Conservation (phyloP, 2,888 invertebrate genomes). For the Patella caerulea region DNA sequence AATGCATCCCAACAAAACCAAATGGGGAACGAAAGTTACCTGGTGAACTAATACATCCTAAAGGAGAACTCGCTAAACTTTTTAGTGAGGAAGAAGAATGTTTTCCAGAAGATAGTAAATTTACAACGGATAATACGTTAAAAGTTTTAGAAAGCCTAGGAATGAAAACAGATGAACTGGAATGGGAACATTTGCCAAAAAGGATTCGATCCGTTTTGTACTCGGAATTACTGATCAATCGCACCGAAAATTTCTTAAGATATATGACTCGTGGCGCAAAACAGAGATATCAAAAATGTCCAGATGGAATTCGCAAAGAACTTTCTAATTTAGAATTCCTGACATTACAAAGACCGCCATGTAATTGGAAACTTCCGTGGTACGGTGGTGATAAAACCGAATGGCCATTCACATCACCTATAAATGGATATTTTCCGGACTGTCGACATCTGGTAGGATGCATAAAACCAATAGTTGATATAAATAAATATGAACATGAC, state of each 20-base stretch:
- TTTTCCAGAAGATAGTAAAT: slow-evolving; percentile 39
- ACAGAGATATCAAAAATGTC: not conserved
- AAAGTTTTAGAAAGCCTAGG: slow-evolving; percentile 36
- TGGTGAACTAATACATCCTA: slow-evolving; percentile 46
- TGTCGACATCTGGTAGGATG: not conserved
- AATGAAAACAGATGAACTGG: slow-evolving; percentile 42
- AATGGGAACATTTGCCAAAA: slow-evolving; percentile 38
- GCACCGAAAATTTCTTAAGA: no score
- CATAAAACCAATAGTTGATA: not conserved
- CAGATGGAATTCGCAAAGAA: not conserved
- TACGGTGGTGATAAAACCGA: not conserved
- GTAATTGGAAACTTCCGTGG: not conserved
- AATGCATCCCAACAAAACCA: slow-evolving; percentile 49
- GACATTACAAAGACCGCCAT: slow-evolving; percentile 13
- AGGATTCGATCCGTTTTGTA: slow-evolving; percentile 18
- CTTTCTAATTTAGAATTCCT: slow-evolving; percentile 21
- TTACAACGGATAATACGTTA: slow-evolving; percentile 18
- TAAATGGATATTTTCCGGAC: not conserved
- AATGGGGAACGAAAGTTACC: slow-evolving; percentile 40
- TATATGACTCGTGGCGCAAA: not conserved
- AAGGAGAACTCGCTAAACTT: slow-evolving; percentile 38
- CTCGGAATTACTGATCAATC: no score
- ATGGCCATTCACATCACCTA: not conserved
- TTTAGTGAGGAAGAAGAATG: slow-evolving; percentile 42
- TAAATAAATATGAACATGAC: not conserved